phyloP scores from a whole-genome alignment of 2,888 invertebrate genomes.

The Tetrapedia diversipes region DNA sequence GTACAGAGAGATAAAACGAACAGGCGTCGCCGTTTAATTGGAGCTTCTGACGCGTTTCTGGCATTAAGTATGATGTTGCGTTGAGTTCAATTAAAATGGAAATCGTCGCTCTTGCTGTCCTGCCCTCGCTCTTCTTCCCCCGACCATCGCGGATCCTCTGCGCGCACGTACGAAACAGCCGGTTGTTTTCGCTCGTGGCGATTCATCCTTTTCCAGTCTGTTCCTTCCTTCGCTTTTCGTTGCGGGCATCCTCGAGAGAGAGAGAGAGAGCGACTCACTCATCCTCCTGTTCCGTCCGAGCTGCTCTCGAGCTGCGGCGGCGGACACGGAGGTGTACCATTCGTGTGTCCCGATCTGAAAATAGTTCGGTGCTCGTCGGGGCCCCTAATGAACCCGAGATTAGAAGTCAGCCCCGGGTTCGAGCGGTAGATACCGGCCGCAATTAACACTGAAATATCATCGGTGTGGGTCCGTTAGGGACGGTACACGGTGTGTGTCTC shows the following conservation, averaged over 20 bases:
- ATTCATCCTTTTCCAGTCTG: constrained; percentile 27
- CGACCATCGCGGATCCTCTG: constrained; percentile 25
- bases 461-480: constrained; percentile 73
- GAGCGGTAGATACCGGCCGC: constrained; percentile 77
- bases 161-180: constrained; percentile 54
- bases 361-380: constrained; percentile 71
- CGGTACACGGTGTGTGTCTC: constrained; percentile 62
- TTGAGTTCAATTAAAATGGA: constrained; percentile 83
- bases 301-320: constrained; percentile 24
- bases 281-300: constrained; percentile 30
- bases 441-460: constrained; percentile 82
- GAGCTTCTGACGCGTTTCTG: constrained; percentile 78
- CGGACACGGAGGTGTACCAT: constrained; percentile 30
- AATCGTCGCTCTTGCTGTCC: constrained; percentile 67
- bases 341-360: constrained; percentile 70
- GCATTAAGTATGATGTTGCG: constrained; percentile 82
- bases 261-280: constrained; percentile 19
- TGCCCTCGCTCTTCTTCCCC: constrained; percentile 28
- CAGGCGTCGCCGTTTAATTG: constrained; percentile 79
- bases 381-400: constrained; percentile 80
- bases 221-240: constrained; percentile 22
- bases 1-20: constrained; percentile 75
- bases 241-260: constrained; percentile 5
- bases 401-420: constrained; percentile 74
- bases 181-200: constrained; percentile 38